Percentiles rank a stretch among this genome's conserved stretches.
Evolutionary conservation across 2,888 invertebrate genomes (phyloP).

Genomic region (Parapristionchus giblindavisi): DNA sequence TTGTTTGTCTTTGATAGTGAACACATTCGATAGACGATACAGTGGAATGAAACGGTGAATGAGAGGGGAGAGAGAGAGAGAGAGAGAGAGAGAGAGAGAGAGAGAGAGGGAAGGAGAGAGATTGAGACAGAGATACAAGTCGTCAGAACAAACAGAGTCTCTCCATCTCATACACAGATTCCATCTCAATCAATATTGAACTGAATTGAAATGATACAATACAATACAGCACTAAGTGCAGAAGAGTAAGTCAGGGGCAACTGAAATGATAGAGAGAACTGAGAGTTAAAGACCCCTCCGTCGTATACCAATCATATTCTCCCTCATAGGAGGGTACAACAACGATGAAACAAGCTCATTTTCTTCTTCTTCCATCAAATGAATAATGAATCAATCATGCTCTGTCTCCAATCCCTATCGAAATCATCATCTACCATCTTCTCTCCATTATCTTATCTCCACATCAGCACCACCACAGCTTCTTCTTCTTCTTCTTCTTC

Average conservation of each 20-base stretch:
- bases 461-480: not conserved
- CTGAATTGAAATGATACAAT: too few relatives aligned
- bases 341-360: constrained; percentile 14
- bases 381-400: too few relatives aligned
- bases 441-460: constrained; percentile 4
- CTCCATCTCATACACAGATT: too few relatives aligned
- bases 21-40: not conserved
- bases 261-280: too few relatives aligned
- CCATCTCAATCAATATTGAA: too few relatives aligned
- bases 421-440: not conserved
- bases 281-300: too few relatives aligned
- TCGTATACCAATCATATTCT: too few relatives aligned
- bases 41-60: not conserved
- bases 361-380: not conserved
- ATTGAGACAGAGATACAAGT: constrained; percentile 3
- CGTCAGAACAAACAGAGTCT: too few relatives aligned
- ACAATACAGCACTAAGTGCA: too few relatives aligned
- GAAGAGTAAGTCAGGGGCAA: too few relatives aligned
- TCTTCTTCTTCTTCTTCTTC: not conserved
- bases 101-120: constrained; percentile 3
- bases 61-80: not conserved
- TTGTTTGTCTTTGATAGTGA: not conserved
- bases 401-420: not conserved
- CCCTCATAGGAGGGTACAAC: too few relatives aligned
- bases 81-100: not conserved